These are phyloP conservation scores for Lagopus leucura DNA, from an alignment of 2,113 vertebrate genomes.

Conservation along the genomic window DNA sequence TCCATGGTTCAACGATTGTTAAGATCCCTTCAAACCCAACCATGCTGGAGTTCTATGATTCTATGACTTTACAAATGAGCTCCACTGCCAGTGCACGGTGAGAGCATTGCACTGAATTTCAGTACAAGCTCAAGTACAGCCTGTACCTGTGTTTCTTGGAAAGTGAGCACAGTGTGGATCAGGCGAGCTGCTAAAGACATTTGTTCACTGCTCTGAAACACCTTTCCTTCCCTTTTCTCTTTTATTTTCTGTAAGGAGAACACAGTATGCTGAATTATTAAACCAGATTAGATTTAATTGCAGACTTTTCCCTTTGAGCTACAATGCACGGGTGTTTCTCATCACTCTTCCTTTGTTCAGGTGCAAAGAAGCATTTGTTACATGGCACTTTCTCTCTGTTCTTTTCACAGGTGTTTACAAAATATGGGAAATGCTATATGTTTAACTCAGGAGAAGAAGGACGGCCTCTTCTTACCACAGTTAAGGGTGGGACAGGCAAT, in stretches of 20 bases:
- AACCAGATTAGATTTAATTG: background rate
- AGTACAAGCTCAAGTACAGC: background rate
- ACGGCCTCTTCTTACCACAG: slow-evolving; percentile 91
- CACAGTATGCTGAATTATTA: background rate
- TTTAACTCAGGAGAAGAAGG: slow-evolving; percentile 98
- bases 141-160: accelerated
- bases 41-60: background rate
- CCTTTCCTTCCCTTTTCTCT: background rate
- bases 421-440: slow-evolving; percentile 99
- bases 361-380: accelerated
- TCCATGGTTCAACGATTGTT: no score
- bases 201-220: accelerated
- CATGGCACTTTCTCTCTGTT: slow-evolving; percentile 8
- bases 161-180: background rate
- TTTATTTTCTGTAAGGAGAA: background rate
- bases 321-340: accelerated
- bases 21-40: background rate
- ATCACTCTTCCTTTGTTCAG: accelerated
- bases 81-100: no score
- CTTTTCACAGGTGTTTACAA: slow-evolving; percentile 91
- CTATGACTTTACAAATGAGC: no score
- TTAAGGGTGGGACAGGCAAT: slow-evolving; percentile 97
- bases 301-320: background rate
- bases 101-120: background rate
- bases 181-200: background rate